These are phyloP conservation scores for Oscheius sp. DNA, from an alignment of 2,888 invertebrate genomes.

Conservation along the genomic window DNA sequence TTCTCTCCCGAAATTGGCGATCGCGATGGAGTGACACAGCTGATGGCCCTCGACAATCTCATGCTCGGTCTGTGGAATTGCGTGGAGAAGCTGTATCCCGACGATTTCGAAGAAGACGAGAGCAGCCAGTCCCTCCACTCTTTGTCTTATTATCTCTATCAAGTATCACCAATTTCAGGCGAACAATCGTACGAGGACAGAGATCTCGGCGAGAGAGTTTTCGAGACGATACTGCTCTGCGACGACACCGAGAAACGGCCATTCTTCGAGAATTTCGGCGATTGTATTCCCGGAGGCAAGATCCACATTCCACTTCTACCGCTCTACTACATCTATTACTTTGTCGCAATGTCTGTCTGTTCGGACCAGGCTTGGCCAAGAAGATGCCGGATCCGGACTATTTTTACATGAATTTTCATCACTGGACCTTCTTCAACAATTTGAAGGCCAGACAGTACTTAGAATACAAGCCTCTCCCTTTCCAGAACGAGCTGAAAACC, in stretches of 20 bases:
- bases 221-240: conserved; percentile 55
- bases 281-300: conserved; percentile 42
- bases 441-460: conserved; percentile 59
- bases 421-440: conserved; percentile 70
- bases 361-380: neutral
- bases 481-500: neutral
- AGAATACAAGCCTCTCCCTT: conserved; percentile 38
- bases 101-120: neutral
- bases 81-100: conserved; percentile 12
- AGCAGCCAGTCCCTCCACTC: conserved; percentile 15
- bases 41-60: conserved; percentile 67
- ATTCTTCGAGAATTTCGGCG: conserved; percentile 46
- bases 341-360: conserved; percentile 32
- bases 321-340: conserved; percentile 53
- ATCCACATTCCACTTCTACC: conserved; percentile 50
- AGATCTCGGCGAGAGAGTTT: neutral
- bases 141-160: neutral
- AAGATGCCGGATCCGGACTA: conserved; percentile 60
- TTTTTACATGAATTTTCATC: conserved; percentile 65
- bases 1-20: conserved; percentile 60
- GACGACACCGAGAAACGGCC: conserved; percentile 63
- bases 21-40: conserved; percentile 63
- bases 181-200: neutral
- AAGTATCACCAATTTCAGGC: neutral
- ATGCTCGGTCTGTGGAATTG: conserved; percentile 55